A percentile compares a stretch with the other conserved stretches of the same genome.
phyloP scores from a whole-genome alignment of 2,888 invertebrate genomes.

The Cerastis rubricosa region DNA sequence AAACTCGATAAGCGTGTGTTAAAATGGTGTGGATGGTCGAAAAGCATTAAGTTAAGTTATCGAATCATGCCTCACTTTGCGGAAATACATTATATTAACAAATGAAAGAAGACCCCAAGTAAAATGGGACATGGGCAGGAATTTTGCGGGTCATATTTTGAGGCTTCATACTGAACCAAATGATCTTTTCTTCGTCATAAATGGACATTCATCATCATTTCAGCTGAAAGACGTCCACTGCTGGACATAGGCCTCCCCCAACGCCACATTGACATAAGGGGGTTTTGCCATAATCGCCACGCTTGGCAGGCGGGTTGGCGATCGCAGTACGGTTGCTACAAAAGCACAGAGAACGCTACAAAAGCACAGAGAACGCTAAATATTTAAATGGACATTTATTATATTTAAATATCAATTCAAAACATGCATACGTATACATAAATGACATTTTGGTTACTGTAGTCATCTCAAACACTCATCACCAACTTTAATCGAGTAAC shows the following conservation, averaged over 20 bases:
- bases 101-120: background rate
- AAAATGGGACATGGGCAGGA: background rate
- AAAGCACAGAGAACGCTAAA: no score
- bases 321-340: no score
- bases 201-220: no score
- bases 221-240: no score
- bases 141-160: background rate
- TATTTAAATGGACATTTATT: no score
- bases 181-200: background rate
- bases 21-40: background rate
- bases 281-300: no score
- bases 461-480: slow-evolving; percentile 4
- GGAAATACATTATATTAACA: no score
- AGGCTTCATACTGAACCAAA: background rate
- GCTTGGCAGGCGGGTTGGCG: no score
- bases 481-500: background rate
- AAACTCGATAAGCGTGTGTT: background rate
- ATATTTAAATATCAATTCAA: background rate
- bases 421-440: background rate
- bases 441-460: background rate
- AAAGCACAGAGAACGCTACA: no score
- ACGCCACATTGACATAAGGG: no score
- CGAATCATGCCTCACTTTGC: no score
- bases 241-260: no score
- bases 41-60: background rate